Conservation (phyloP, 2,888 invertebrate species). For the Scotopteryx bipunctaria region DNA sequence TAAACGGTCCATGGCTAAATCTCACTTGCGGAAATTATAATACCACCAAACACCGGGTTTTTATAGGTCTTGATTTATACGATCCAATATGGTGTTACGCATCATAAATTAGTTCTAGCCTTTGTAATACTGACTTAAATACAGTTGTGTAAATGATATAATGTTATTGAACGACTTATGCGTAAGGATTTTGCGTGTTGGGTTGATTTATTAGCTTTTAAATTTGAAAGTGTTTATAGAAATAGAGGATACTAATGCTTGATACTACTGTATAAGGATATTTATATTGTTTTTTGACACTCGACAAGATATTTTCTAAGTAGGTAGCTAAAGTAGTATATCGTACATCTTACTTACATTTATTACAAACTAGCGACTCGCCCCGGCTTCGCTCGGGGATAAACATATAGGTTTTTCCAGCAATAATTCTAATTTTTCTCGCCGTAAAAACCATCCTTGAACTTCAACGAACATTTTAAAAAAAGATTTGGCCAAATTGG, state of each 20-base stretch:
- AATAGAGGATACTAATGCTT: slow-evolving; percentile 12
- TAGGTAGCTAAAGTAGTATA: no score
- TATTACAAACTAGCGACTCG: no score
- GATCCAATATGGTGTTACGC: slow-evolving; percentile 62
- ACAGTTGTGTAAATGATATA: slow-evolving; percentile 48
- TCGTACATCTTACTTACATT: no score
- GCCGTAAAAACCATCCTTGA: no score
- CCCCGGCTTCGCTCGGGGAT: no score
- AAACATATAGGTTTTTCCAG: no score
- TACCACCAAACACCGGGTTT: slow-evolving; percentile 25
- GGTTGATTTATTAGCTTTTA: slow-evolving; percentile 38
- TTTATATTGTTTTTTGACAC: not conserved
- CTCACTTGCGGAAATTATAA: slow-evolving; percentile 58
- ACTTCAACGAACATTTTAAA: no score
- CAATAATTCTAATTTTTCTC: no score
- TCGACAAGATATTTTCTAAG: not conserved
- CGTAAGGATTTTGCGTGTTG: slow-evolving; percentile 16
- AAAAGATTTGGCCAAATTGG: no score
- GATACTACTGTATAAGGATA: not conserved
- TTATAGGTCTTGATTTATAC: slow-evolving; percentile 46
- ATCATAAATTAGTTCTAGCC: slow-evolving; percentile 69
- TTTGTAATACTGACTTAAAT: slow-evolving; percentile 53
- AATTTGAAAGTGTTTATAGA: slow-evolving; percentile 7
- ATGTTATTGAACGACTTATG: slow-evolving; percentile 14
- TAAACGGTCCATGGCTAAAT: slow-evolving; percentile 61